Percentiles rank a stretch among this genome's conserved stretches.
These are phyloP conservation scores for Marcusenius ussheri DNA, from an alignment of 2,113 vertebrate genomes.

Conservation along the genomic window DNA sequence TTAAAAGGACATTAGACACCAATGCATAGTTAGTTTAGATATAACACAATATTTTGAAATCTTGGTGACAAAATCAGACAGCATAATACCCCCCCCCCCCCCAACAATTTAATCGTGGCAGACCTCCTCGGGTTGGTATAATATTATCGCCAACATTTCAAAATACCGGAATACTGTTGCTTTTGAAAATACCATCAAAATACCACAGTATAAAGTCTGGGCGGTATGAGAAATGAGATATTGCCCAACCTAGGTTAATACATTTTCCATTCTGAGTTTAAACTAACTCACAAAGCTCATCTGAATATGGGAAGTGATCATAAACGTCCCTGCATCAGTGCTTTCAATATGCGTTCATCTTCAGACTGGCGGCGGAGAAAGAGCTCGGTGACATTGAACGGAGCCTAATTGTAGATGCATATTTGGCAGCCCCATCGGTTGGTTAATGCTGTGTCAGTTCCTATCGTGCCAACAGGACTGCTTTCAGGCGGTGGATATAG, in stretches of 20 bases:
- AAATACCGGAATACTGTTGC: background rate
- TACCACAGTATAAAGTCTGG: background rate
- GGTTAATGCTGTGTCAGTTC: background rate
- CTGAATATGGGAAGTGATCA: background rate
- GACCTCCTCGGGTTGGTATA: background rate
- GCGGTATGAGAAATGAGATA: background rate
- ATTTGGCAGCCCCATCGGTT: background rate
- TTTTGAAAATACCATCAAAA: background rate
- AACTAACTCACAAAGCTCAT: background rate
- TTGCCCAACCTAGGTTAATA: background rate
- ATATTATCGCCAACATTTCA: background rate
- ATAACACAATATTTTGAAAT: background rate
- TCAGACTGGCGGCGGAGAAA: background rate
- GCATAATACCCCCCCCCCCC: background rate
- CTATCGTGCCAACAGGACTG: background rate
- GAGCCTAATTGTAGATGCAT: background rate
- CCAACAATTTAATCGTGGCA: background rate
- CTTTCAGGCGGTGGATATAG: background rate
- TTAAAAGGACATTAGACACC: background rate
- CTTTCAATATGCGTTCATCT: background rate
- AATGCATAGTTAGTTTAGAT: background rate
- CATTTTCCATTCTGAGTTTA: background rate
- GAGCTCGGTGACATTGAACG: background rate
- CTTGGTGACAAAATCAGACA: background rate
- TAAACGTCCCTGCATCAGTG: background rate